Conservation (phyloP, 2,888 invertebrate genomes). For the Nysson spinosus region DNA sequence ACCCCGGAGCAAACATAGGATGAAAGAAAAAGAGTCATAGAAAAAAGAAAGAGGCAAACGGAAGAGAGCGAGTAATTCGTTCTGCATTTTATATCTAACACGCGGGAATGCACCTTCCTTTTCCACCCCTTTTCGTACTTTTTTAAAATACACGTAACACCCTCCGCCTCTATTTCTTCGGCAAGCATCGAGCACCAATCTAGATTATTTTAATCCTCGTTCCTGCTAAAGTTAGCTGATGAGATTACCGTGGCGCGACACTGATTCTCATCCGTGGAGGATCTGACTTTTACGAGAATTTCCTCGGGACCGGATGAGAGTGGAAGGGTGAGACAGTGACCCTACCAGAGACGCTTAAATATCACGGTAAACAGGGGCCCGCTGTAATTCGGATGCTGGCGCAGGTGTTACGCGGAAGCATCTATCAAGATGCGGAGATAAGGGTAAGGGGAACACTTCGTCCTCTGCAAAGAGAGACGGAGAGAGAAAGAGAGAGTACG, state of each 20-base stretch:
- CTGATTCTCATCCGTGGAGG: slow-evolving; percentile 16
- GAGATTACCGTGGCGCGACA: slow-evolving; percentile 53
- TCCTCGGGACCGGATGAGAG: slow-evolving; percentile 2
- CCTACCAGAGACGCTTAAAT: slow-evolving; percentile 51
- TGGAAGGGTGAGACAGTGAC: slow-evolving; percentile 34
- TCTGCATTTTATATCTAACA: slow-evolving; percentile 75
- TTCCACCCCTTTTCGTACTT: slow-evolving; percentile 9
- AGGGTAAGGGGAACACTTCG: slow-evolving; percentile 51
- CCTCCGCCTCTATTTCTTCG: slow-evolving; percentile 62
- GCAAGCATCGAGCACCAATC: slow-evolving; percentile 42
- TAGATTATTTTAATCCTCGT: slow-evolving; percentile 70
- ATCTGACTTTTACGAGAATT: slow-evolving; percentile 9
- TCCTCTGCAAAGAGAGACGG: slow-evolving; percentile 37
- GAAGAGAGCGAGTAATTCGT: slow-evolving; percentile 70
- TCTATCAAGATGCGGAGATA: slow-evolving; percentile 73
- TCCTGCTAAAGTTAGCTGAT: slow-evolving; percentile 68
- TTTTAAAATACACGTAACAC: not conserved
- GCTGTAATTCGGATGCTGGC: slow-evolving; percentile 69
- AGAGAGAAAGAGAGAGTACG: slow-evolving; percentile 27
- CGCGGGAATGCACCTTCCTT: slow-evolving; percentile 11
- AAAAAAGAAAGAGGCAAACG: slow-evolving; percentile 18
- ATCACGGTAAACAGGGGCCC: slow-evolving; percentile 60
- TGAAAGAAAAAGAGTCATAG: slow-evolving; percentile 2
- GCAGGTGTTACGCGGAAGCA: slow-evolving; percentile 74
- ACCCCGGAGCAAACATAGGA: slow-evolving; percentile 22